These are phyloP conservation scores for Acanthurus lineatus DNA, from an alignment of 2,797 vertebrate species.

Conservation along the genomic window DNA sequence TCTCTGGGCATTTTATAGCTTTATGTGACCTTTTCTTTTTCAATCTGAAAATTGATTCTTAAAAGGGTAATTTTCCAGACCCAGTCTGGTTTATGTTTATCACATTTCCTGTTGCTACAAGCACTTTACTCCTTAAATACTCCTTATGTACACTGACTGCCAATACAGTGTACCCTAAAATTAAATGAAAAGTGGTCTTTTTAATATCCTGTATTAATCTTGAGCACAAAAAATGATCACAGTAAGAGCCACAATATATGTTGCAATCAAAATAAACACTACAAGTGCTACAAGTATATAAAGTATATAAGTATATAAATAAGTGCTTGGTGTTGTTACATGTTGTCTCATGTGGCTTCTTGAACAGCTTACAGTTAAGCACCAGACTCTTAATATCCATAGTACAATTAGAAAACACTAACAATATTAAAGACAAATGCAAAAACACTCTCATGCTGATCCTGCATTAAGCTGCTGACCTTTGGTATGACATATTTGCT, in stretches of 20 bases:
- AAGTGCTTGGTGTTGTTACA: not conserved
- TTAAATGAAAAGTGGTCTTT: not conserved
- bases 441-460: constrained; percentile 7
- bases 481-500: constrained; percentile 9
- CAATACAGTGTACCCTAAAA: not conserved
- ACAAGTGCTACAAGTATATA: not conserved
- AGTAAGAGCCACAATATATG: not conserved
- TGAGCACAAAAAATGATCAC: not conserved
- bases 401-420: not conserved
- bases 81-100: not conserved
- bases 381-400: not conserved
- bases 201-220: not conserved
- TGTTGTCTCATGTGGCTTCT: not conserved
- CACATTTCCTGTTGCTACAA: constrained; percentile 5
- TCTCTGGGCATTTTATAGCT: not conserved
- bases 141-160: not conserved
- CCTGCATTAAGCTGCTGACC: not conserved
- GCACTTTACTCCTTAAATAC: not conserved
- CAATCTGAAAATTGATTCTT: not conserved
- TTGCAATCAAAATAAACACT: not conserved
- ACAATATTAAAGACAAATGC: not conserved
- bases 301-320: not conserved
- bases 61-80: not conserved
- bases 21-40: not conserved
- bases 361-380: not conserved